Percentiles rank a stretch among this genome's conserved stretches.
These are phyloP conservation scores for Conus canariensis DNA, from an alignment of 2,888 invertebrate species.

Conservation along the genomic window DNA sequence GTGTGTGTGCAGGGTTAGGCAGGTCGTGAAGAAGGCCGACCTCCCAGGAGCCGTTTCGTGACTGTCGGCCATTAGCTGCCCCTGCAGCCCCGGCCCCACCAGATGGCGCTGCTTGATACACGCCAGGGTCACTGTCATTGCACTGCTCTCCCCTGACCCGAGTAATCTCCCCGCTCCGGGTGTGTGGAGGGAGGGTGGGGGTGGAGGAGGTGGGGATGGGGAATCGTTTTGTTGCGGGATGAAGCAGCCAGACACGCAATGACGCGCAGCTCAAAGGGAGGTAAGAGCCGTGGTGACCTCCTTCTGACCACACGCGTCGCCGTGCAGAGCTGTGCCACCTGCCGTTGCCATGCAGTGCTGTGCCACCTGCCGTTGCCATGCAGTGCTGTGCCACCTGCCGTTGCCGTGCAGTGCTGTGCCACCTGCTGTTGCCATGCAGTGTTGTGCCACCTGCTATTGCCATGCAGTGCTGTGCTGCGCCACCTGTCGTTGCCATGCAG, in stretches of 20 bases:
- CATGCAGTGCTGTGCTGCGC: too few relatives aligned
- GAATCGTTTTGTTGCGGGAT: neutral
- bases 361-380: too few relatives aligned
- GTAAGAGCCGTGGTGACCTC: neutral
- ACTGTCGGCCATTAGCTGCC: slow-evolving; percentile 1
- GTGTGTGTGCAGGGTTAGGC: too few relatives aligned
- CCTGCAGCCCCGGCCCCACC: too few relatives aligned
- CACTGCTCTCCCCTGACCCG: slow-evolving; percentile 32
- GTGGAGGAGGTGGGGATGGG: too few relatives aligned
- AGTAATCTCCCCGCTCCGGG: slow-evolving; percentile 25
- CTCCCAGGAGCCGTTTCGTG: slow-evolving; percentile 6
- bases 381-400: neutral
- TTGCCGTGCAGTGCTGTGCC: too few relatives aligned
- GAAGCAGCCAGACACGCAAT: neutral
- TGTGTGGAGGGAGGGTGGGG: neutral
- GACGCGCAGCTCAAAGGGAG: slow-evolving; percentile 22
- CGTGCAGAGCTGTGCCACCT: neutral
- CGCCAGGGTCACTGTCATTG: slow-evolving; percentile 30
- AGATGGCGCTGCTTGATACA: slow-evolving; percentile 33
- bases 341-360: too few relatives aligned
- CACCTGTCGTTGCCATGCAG: too few relatives aligned
- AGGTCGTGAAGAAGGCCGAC: neutral
- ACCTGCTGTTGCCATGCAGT: too few relatives aligned
- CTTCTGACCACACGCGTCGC: slow-evolving; percentile 19
- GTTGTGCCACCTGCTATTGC: too few relatives aligned